Percentiles rank a stretch among this genome's conserved stretches.
These are phyloP conservation scores for Atethmia centrago DNA, from an alignment of 2,888 invertebrate genomes.

Conservation along the genomic window DNA sequence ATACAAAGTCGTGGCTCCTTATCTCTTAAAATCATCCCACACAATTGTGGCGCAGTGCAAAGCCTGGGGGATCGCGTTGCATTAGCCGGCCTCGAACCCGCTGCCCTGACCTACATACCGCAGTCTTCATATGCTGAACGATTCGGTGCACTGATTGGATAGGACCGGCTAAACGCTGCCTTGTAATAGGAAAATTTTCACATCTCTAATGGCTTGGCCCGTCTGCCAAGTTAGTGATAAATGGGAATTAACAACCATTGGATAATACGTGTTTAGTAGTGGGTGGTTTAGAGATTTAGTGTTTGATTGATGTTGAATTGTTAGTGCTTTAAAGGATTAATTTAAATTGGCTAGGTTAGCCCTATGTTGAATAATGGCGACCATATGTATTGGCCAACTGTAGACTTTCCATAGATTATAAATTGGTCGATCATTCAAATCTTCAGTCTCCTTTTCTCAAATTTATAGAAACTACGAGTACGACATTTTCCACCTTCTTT, in stretches of 20 bases:
- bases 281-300: background rate
- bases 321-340: background rate
- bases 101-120: constrained; percentile 64
- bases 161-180: constrained; percentile 32
- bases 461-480: no score
- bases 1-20: constrained; percentile 11
- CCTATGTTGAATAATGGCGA: background rate
- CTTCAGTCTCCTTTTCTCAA: background rate
- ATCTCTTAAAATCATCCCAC: constrained; percentile 20
- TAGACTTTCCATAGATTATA: background rate
- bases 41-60: constrained; percentile 61
- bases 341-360: constrained; percentile 1
- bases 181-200: constrained; percentile 43
- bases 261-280: constrained; percentile 23
- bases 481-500: background rate
- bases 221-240: constrained; percentile 33
- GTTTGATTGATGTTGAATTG: constrained; percentile 6
- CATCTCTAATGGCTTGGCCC: constrained; percentile 32
- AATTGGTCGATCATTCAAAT: background rate
- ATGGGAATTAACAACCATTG: constrained; percentile 21
- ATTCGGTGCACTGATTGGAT: constrained; percentile 58
- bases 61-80: constrained; percentile 64
- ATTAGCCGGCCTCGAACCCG: constrained; percentile 65
- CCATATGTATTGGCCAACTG: no score
- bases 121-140: constrained; percentile 58